phyloP scores from a whole-genome alignment of 2,113 vertebrate genomes.

The Caretta caretta region DNA sequence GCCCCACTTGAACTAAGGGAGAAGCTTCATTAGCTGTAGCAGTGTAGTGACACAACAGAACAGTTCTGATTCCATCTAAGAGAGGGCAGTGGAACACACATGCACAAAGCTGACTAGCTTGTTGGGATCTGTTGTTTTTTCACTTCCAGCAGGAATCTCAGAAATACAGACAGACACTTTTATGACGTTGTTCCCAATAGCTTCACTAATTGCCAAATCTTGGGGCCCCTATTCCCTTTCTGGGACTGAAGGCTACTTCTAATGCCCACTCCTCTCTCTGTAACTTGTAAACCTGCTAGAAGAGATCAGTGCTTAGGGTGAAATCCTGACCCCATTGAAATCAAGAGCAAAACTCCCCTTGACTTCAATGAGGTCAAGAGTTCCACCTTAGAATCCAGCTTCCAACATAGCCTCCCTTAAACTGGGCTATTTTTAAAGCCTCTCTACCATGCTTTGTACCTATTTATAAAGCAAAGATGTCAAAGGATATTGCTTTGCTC shows the following conservation, averaged over 20 bases:
- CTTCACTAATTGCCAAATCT: not conserved
- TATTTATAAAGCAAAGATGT: conserved; percentile 54
- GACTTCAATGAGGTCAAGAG: conserved; percentile 23
- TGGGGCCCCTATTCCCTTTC: not conserved
- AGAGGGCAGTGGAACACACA: not conserved
- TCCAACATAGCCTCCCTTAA: conserved; percentile 3
- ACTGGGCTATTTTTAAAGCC: conserved; percentile 57
- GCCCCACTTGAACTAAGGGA: not conserved
- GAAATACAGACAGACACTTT: not conserved
- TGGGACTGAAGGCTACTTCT: not conserved
- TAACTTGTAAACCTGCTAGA: conserved; percentile 16
- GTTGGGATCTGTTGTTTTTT: not conserved
- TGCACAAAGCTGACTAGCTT: not conserved
- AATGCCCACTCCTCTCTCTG: conserved; percentile 7
- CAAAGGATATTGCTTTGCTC: conserved; percentile 24
- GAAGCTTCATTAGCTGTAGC: not conserved
- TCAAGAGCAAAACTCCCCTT: not conserved
- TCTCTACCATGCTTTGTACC: conserved; percentile 46
- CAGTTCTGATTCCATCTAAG: not conserved
- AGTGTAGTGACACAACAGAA: accelerated
- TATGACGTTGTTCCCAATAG: not conserved
- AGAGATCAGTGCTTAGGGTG: not conserved
- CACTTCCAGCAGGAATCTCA: not conserved
- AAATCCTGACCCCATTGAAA: conserved; percentile 30
- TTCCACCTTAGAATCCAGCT: conserved; percentile 25